Conservation (phyloP, 2,797 vertebrate species). For the Chiloscyllium punctatum region DNA sequence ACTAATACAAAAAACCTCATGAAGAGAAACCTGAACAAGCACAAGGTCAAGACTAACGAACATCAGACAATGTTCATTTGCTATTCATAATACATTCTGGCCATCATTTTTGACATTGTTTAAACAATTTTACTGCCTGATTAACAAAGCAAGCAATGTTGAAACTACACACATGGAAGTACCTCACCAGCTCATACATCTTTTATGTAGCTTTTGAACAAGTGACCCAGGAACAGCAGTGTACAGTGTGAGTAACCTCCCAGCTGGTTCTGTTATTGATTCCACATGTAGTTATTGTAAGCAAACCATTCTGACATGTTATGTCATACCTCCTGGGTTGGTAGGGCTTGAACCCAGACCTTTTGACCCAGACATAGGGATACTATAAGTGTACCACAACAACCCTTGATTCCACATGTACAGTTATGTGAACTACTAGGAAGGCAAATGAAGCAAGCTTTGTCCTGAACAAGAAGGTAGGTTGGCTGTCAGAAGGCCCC, state of each 20-base stretch:
- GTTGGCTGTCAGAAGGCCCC: slow-evolving; percentile 64
- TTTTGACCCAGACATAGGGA: no score
- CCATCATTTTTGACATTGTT: background rate
- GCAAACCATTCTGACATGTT: no score
- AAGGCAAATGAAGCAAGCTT: background rate
- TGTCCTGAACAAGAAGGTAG: slow-evolving; percentile 54
- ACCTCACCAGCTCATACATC: background rate
- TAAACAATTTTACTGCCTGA: background rate
- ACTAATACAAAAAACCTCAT: background rate
- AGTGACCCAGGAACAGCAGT: background rate
- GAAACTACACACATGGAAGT: background rate
- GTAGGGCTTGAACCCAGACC: no score
- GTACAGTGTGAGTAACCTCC: background rate
- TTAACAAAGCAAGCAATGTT: slow-evolving; percentile 15
- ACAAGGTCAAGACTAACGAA: background rate
- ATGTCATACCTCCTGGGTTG: no score
- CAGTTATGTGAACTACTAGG: background rate
- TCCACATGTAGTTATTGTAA: no score
- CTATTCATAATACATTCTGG: background rate
- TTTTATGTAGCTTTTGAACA: background rate
- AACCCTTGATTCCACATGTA: background rate
- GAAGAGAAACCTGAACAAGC: background rate
- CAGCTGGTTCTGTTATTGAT: background rate
- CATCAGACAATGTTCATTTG: background rate
- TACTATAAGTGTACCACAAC: no score